These are phyloP conservation scores for Crocodylus rhombifer DNA, from an alignment of 2,797 vertebrate genomes.

Conservation along the genomic window DNA sequence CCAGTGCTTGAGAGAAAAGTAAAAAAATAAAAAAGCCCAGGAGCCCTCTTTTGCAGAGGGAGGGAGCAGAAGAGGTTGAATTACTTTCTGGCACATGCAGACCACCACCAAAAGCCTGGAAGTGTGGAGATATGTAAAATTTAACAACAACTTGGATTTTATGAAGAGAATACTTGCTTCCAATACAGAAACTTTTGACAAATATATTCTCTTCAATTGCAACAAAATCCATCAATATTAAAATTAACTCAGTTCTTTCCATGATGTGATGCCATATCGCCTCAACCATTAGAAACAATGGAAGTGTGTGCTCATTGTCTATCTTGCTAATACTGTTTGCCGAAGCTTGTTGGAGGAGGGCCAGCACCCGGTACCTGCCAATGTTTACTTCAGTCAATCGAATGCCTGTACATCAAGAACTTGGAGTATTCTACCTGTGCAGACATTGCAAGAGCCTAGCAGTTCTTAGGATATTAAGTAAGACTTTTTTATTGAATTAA, in stretches of 20 bases:
- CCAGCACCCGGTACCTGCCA: neutral
- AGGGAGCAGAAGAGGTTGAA: neutral
- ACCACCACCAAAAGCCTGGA: neutral
- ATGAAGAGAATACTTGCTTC: neutral
- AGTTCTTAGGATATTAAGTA: neutral
- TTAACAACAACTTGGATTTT: neutral
- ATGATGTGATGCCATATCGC: too few relatives aligned
- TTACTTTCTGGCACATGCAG: neutral
- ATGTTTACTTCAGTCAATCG: neutral
- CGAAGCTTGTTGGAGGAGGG: neutral
- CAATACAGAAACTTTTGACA: rapidly evolving
- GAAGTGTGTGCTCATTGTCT: neutral
- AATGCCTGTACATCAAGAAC: neutral
- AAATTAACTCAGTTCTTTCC: too few relatives aligned
- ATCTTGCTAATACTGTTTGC: neutral
- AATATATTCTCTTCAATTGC: neutral
- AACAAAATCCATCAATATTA: neutral
- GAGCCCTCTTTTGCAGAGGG: too few relatives aligned
- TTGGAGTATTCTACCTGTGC: neutral
- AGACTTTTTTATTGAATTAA: neutral
- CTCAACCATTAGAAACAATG: too few relatives aligned
- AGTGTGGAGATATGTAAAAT: neutral
- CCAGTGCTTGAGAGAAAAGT: too few relatives aligned
- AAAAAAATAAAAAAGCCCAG: too few relatives aligned
- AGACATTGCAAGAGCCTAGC: neutral